Base-by-base conservation (phyloP, 2,797 vertebrate genomes). In the Coccyzus lansbergi region DNA sequence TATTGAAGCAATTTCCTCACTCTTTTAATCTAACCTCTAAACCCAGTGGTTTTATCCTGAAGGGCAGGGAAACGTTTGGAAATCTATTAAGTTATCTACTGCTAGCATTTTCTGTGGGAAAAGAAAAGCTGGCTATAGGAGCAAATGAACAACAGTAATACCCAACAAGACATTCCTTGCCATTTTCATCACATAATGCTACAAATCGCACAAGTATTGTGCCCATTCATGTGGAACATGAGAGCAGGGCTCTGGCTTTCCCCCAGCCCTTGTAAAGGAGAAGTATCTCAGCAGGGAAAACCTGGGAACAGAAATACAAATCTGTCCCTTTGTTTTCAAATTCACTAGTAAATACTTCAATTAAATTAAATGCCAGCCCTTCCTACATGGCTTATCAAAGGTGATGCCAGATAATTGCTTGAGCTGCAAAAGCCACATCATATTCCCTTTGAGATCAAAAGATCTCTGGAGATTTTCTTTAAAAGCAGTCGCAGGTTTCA, bases 1-100 rank as follows among this genome's bases (percentile, higher is more conserved):
- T 75, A 74, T 78, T 90, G 89, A 85, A 86, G 79, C 70, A 72
- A 65, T 90, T 94, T 89, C 7, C 63, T 62, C 51, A 62, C 38
- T 62, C 75, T 89, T 71, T 94, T 81, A 87, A 83, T 68, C 76
- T 93, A 31, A 75, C 40, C 53, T 76, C 53, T 76, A 79, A 93
- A 76, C 33, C 59, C 44, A 75, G 49, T 13, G 59, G 46, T 81
- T 94, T 90, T 76, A 79, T 58, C 60, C 70, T 49, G 44, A 82
- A 79, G 48, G 74, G 24, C 70, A 55, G 29, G 52, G 63, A 92
- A 90, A 67, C 34, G 44, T 75, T 79, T 72, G 33, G 76, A 90
- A 94, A 82, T 25, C n/a, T 53, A 17, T 86, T 79, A 82, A 65
- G 53, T 46, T 62, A 49, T 60, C 42, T 58, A 6, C 65, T 1